These are phyloP conservation scores for Caranx ignobilis DNA, from an alignment of 2,113 vertebrate genomes.

Conservation along the genomic window DNA sequence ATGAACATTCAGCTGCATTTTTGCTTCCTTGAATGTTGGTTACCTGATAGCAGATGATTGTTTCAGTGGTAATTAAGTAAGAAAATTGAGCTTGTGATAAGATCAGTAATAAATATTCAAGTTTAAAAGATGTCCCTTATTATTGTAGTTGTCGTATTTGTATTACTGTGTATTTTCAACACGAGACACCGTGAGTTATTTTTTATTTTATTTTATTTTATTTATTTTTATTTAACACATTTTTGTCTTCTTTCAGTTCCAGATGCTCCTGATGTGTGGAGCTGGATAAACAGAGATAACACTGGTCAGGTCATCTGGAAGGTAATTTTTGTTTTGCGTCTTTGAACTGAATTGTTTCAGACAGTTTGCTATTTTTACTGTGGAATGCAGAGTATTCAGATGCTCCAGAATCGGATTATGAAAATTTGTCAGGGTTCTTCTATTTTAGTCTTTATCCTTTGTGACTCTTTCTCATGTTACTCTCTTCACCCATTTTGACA, in stretches of 20 bases:
- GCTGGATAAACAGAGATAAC: constrained; percentile 72
- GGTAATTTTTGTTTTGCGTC: constrained; percentile 55
- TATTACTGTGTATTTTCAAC: not conserved
- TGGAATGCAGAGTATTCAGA: not conserved
- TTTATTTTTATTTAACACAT: too few relatives aligned
- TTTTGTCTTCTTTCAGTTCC: constrained; percentile 69
- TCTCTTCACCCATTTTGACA: not conserved
- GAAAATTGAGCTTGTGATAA: too few relatives aligned
- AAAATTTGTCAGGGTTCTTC: not conserved
- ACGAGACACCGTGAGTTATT: too few relatives aligned
- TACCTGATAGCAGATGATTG: too few relatives aligned
- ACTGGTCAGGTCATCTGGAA: constrained; percentile 80
- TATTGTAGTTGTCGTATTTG: too few relatives aligned
- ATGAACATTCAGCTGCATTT: not conserved
- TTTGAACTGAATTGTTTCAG: constrained; percentile 11
- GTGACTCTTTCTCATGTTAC: not conserved
- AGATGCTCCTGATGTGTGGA: constrained; percentile 79
- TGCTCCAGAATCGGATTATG: not conserved
- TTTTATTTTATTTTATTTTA: too few relatives aligned
- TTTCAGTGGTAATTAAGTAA: too few relatives aligned
- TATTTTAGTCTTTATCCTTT: not conserved
- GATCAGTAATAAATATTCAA: too few relatives aligned
- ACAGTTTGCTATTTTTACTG: not conserved
- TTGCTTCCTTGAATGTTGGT: not conserved
- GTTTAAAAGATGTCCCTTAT: too few relatives aligned